Percentiles rank a stretch among this genome's conserved stretches.
Evolutionary conservation across 2,113 vertebrate species (phyloP).

Genomic region (Labrus mixtus): DNA sequence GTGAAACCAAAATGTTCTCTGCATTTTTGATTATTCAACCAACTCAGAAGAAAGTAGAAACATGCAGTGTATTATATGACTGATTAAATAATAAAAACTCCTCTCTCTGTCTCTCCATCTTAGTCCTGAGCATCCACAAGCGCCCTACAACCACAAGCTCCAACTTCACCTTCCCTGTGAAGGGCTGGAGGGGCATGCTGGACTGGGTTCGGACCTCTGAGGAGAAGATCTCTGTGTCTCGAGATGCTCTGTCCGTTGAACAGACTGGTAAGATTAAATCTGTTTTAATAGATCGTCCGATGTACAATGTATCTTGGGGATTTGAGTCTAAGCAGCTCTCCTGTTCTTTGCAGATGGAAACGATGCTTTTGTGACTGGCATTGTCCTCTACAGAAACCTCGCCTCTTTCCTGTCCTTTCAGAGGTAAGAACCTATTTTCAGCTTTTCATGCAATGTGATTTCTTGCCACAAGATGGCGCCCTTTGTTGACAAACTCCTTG

Average conservation of each 20-base stretch:
- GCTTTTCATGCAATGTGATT: constrained; percentile 20
- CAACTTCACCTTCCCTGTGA: constrained; percentile 96
- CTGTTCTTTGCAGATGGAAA: constrained; percentile 83
- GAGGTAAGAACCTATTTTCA: constrained; percentile 83
- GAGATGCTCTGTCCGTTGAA: constrained; percentile 89
- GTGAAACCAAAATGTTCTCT: constrained; percentile 35
- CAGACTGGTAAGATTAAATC: constrained; percentile 85
- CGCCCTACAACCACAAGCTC: constrained; percentile 87
- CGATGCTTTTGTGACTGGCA: constrained; percentile 93
- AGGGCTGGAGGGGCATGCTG: constrained; percentile 94
- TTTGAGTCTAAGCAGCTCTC: constrained; percentile 10
- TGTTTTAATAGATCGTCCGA: background rate
- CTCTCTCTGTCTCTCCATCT: constrained; percentile 6
- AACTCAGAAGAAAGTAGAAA: background rate
- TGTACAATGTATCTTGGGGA: background rate
- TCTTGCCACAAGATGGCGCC: constrained; percentile 58
- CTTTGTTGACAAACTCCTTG: background rate
- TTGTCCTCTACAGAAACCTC: constrained; percentile 94
- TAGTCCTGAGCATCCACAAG: constrained; percentile 96
- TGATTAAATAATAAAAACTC: constrained; percentile 22
- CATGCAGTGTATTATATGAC: background rate
- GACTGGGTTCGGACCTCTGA: constrained; percentile 95
- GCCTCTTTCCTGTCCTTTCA: constrained; percentile 92
- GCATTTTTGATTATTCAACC: background rate
- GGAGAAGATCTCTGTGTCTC: constrained; percentile 94